A percentile compares a stretch with the other conserved stretches of the same genome.
phyloP scores from a whole-genome alignment of 2,113 vertebrate genomes.

The Coptodon rendalli region DNA sequence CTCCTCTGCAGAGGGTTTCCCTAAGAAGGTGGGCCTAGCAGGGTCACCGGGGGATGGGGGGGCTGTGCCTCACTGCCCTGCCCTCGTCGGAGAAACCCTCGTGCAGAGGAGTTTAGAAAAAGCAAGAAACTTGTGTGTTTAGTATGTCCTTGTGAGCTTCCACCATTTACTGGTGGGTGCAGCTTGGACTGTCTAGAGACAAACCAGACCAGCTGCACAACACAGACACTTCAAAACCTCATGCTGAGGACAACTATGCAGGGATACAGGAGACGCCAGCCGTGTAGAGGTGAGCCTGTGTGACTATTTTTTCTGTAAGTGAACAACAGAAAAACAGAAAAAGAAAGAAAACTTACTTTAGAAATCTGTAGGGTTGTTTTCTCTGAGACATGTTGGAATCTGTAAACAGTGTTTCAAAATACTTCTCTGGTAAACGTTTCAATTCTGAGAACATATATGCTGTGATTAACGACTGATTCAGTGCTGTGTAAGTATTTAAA shows the following conservation, averaged over 20 bases:
- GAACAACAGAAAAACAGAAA: not conserved
- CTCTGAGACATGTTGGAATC: not conserved
- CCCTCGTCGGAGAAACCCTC: fast-evolving
- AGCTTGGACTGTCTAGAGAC: not conserved
- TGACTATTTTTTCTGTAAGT: no score
- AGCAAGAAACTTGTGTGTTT: not conserved
- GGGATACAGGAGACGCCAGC: not conserved
- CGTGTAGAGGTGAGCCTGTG: not conserved
- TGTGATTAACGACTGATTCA: no score
- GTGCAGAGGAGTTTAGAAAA: not conserved
- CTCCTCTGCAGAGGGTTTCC: not conserved
- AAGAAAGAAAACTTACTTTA: not conserved
- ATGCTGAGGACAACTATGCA: not conserved
- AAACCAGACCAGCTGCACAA: not conserved
- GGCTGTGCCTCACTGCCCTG: not conserved
- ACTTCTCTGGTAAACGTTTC: not conserved
- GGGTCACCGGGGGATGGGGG: fast-evolving
- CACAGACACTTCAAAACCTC: not conserved
- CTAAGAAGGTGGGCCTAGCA: not conserved
- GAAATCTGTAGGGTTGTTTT: not conserved
- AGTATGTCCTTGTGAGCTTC: not conserved
- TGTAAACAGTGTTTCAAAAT: not conserved
- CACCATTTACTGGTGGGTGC: not conserved
- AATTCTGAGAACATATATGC: fast-evolving
- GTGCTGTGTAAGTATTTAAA: no score